phyloP scores from a whole-genome alignment of 64 coral and sea anemone species.

The Actinia tenebrosa region DNA sequence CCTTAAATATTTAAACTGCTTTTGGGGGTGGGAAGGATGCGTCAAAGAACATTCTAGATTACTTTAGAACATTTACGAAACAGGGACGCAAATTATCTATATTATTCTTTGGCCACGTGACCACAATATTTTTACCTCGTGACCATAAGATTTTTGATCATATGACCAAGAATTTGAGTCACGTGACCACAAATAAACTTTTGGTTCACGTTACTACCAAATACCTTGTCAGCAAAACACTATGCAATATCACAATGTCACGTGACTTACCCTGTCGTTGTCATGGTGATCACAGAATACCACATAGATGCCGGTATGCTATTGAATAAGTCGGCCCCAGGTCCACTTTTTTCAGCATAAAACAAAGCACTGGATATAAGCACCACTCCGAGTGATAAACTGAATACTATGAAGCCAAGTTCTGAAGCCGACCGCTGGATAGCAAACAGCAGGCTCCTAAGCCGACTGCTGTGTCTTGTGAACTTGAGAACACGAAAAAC shows the following conservation, averaged over 20 bases:
- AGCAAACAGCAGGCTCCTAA: constrained; percentile 79
- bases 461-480: constrained; percentile 66
- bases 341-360: constrained; percentile 42
- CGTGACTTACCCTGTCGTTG: constrained; percentile 74
- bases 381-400: constrained; percentile 76
- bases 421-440: constrained; percentile 90
- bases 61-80: too few relatives aligned
- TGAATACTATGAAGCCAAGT: constrained; percentile 87
- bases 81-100: too few relatives aligned
- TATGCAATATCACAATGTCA: background rate
- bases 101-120: too few relatives aligned
- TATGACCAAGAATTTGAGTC: too few relatives aligned
- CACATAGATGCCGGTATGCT: constrained; percentile 96
- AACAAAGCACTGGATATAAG: constrained; percentile 81
- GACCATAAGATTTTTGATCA: too few relatives aligned
- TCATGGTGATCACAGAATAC: constrained; percentile 93
- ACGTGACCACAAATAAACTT: too few relatives aligned
- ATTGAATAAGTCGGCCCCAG: constrained; percentile 42
- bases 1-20: too few relatives aligned
- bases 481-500: constrained; percentile 92
- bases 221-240: too few relatives aligned
- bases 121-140: too few relatives aligned
- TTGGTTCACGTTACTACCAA: too few relatives aligned
- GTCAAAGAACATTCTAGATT: too few relatives aligned
- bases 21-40: too few relatives aligned